These are phyloP conservation scores for Euura saliciscinereae DNA, from an alignment of 1,140 invertebrate genomes.

Conservation along the genomic window DNA sequence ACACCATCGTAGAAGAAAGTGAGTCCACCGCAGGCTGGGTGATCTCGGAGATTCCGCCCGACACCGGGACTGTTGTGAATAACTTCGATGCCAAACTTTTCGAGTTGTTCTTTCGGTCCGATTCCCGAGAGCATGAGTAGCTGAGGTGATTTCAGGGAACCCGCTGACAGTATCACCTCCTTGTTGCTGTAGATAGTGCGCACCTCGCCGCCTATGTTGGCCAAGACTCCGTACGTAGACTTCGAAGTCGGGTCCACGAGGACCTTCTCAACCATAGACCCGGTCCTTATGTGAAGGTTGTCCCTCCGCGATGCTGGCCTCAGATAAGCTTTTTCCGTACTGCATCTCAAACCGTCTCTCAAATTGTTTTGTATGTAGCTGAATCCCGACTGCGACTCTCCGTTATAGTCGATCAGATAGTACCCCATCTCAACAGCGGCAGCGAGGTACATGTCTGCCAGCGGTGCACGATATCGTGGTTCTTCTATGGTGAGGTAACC, in stretches of 20 bases:
- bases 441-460: constrained; percentile 48
- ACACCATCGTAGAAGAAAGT: constrained; percentile 63
- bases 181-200: constrained; percentile 40
- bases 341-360: constrained; percentile 42
- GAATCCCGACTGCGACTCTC: constrained; percentile 75
- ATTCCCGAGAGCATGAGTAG: too few relatives aligned
- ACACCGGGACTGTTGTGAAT: constrained; percentile 30
- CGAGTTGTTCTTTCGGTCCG: too few relatives aligned
- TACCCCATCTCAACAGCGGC: constrained; percentile 47
- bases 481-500: constrained; percentile 42
- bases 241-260: constrained; percentile 62
- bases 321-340: constrained; percentile 65
- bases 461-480: constrained; percentile 30
- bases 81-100: too few relatives aligned
- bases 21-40: constrained; percentile 74
- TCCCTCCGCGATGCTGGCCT: constrained; percentile 56
- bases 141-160: too few relatives aligned
- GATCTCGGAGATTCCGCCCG: constrained; percentile 75
- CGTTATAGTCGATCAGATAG: constrained; percentile 56
- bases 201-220: constrained; percentile 26
- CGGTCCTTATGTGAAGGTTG: constrained; percentile 64
- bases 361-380: constrained; percentile 84
- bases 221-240: constrained; percentile 63
- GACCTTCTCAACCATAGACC: constrained; percentile 61
- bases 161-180: constrained; percentile 43